These are phyloP conservation scores for Stomorhina lunata DNA, from an alignment of 2,888 invertebrate genomes.

Conservation along the genomic window DNA sequence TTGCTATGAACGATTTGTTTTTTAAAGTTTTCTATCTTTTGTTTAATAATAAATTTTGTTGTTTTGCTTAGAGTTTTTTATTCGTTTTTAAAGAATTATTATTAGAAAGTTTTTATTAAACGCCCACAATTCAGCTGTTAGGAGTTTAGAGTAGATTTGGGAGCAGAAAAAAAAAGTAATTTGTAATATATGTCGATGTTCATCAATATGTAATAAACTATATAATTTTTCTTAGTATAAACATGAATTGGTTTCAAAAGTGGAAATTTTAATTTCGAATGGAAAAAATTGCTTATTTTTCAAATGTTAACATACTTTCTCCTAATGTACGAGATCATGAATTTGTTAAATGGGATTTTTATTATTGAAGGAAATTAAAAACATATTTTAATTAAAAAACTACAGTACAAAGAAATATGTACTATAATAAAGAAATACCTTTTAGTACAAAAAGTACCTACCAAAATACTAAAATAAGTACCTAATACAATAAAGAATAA, in stretches of 20 bases:
- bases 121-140: slow-evolving; percentile 58
- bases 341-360: neutral
- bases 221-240: slow-evolving; percentile 14
- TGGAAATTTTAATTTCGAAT: neutral
- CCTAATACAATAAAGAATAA: too few relatives aligned
- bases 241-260: neutral
- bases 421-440: too few relatives aligned
- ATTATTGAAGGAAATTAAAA: neutral
- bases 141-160: neutral
- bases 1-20: slow-evolving; percentile 18
- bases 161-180: slow-evolving; percentile 17
- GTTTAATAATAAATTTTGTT: neutral
- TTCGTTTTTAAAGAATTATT: slow-evolving; percentile 58
- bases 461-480: too few relatives aligned
- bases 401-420: neutral
- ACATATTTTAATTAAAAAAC: neutral
- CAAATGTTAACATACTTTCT: slow-evolving; percentile 25
- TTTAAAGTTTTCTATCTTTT: slow-evolving; percentile 2
- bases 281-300: neutral
- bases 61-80: neutral
- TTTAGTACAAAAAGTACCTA: too few relatives aligned
- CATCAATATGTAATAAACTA: slow-evolving; percentile 44
- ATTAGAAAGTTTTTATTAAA: slow-evolving; percentile 62
- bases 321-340: too few relatives aligned
- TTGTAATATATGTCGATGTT: slow-evolving; percentile 36